Conservation (phyloP, 2,113 vertebrate species). For the Saguinus midas region DNA sequence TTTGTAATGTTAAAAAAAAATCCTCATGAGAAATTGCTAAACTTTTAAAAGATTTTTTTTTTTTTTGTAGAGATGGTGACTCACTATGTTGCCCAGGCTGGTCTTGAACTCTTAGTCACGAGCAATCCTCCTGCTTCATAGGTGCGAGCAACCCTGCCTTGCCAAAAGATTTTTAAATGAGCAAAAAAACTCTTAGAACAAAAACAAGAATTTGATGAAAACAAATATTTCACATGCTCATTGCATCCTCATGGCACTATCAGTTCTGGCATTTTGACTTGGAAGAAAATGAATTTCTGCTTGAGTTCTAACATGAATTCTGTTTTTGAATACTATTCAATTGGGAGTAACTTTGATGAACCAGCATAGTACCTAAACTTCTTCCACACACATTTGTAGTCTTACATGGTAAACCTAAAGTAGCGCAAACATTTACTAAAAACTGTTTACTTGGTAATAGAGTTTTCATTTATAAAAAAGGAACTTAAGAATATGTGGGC, state of each 20-base stretch:
- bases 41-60: background rate
- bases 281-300: background rate
- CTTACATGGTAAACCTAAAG: background rate
- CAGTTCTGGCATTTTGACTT: background rate
- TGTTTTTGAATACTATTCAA: background rate
- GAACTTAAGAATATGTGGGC: background rate
- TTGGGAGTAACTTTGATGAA: background rate
- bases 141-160: too few relatives aligned
- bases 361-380: background rate
- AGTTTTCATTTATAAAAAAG: slow-evolving; percentile 13
- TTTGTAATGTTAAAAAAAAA: slow-evolving; percentile 1
- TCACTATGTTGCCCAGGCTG: too few relatives aligned
- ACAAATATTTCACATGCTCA: background rate
- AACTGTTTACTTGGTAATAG: background rate
- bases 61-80: too few relatives aligned
- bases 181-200: background rate
- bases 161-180: background rate
- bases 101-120: too few relatives aligned
- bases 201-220: slow-evolving; percentile 6
- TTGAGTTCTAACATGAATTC: background rate
- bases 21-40: background rate
- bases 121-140: too few relatives aligned
- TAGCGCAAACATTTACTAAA: background rate
- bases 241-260: background rate
- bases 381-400: background rate